Evolutionary conservation across 1,140 invertebrate species (phyloP), one percentile per base, ranked within the genome.

Genomic region (Gerris buenoi): DNA sequence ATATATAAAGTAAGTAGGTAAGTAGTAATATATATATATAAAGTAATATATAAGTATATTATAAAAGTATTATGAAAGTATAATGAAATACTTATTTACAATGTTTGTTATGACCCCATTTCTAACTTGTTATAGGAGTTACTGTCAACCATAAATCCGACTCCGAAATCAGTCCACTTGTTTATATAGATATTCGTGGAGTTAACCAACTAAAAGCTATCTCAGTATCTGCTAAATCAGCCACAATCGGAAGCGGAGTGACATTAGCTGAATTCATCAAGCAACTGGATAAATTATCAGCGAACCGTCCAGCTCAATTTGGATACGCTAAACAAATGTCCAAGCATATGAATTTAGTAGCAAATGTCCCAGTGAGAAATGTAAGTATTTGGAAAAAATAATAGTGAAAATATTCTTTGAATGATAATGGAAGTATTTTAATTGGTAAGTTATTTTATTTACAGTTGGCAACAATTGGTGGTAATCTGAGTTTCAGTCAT

Each of bases 401-500:
- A n/a, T n/a, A n/a, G n/a, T n/a, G n/a, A n/a, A n/a, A n/a, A n/a
- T n/a, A n/a, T n/a, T n/a, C n/a, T n/a, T n/a, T n/a, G n/a, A n/a
- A n/a, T n/a, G n/a, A n/a, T n/a, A n/a, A n/a, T n/a, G n/a, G n/a
- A n/a, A n/a, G n/a, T n/a, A n/a, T n/a, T n/a, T n/a, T n/a, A n/a
- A n/a, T n/a, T n/a, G n/a, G n/a, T n/a, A n/a, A n/a, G n/a, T n/a
- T n/a, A n/a, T n/a, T n/a, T 82, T 59, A 73, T 57, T 80, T 81
- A 46, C 72, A 88, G 86, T 82, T 84, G 66, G 88, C 84, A 60
- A 86, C 85, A 5, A 75, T 91, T 70, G 89, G 87, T 27, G 90
- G 90, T 25, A 92, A 92, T 73, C 76, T 93, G 59, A 85, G 86
- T 78, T 82, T 90, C 67, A 92, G 91, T 76, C 82, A 90, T 69